Base-by-base conservation (phyloP, 2,113 vertebrate species). In the Cebidichthys violaceus region DNA sequence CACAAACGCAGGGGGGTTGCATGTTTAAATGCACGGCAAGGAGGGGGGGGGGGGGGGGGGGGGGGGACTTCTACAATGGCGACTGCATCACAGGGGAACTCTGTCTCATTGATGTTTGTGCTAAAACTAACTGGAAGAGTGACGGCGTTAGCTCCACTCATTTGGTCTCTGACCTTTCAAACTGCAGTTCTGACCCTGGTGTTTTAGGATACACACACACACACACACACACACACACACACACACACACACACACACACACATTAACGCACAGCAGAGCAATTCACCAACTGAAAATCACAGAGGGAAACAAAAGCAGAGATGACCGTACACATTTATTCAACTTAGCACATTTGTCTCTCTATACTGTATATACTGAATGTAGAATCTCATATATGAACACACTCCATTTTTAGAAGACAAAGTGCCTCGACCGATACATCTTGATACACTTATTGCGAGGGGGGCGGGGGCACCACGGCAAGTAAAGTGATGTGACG, bases 401-500 rank as follows among this genome's bases (percentile, higher is more conserved):
- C 84, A 91, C 85, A 91, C 87, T 91, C 83, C 76, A 86, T 89
- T 91, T 91, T 88, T 79, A 83, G 81, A 91, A 93, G 89, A 93
- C 86, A 89, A 90, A 88, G 94, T 95, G 92, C 93, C 81, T 95
- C 90, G 78, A 86, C 92, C 88, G 90, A 96, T 91, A 94, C 89
- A 94, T 93, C 89, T 93, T 94, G 93, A 96, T 91, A 95, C 93
- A 94, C 77, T 96, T 96, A 95, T 94, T 95, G 94, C 87, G 64
- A 89, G 74, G 86, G 84, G 88, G 88, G 74, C 83, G 84, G 88
- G 90, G 91, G 93, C 65, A 87, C 93, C 89, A 85, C 74, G 79
- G 92, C 90, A 65, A 94, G 92, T 90, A 92, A 86, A 93, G 88
- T 91, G 75, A 93, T 88, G 18, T 76, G 82, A 90, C 87, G 57